phyloP scores from a whole-genome alignment of 2,797 vertebrate genomes.

The Xiphorhynchus erythropygius region DNA sequence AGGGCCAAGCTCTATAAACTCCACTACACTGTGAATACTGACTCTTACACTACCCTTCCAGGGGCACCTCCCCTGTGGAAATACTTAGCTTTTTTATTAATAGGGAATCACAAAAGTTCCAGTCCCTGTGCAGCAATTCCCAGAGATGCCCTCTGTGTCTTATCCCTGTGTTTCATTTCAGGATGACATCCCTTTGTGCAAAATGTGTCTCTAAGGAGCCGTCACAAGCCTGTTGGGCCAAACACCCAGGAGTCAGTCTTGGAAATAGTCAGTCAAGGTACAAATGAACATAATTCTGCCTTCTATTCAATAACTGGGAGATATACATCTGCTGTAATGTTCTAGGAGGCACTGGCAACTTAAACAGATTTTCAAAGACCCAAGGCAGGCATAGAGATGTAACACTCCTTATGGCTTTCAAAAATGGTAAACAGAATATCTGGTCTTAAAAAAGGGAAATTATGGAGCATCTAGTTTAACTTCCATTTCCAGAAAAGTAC shows the following conservation, averaged over 20 bases:
- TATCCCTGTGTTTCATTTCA: not conserved
- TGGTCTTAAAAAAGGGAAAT: not conserved
- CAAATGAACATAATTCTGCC: not conserved
- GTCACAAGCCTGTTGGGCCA: not conserved
- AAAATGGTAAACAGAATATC: not conserved
- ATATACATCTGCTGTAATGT: not conserved
- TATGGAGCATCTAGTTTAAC: not conserved
- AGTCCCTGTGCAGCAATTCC: not conserved
- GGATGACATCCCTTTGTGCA: not conserved
- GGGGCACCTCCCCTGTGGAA: not conserved
- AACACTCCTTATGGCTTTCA: not conserved
- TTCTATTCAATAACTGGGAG: not conserved
- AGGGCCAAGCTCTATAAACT: not conserved
- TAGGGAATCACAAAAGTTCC: not conserved
- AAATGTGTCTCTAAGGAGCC: not conserved
- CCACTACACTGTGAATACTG: not conserved
- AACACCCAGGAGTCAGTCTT: not conserved
- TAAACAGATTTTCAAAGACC: not conserved
- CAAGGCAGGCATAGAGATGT: not conserved
- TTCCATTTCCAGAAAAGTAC: conserved; percentile 17
- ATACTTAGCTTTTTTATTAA: not conserved
- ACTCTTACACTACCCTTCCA: not conserved
- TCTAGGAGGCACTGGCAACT: not conserved
- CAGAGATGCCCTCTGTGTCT: not conserved
- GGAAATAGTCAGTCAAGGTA: not conserved